These are phyloP conservation scores for Smutsia temminckii DNA, from an alignment of 2,797 vertebrate species.

Conservation along the genomic window DNA sequence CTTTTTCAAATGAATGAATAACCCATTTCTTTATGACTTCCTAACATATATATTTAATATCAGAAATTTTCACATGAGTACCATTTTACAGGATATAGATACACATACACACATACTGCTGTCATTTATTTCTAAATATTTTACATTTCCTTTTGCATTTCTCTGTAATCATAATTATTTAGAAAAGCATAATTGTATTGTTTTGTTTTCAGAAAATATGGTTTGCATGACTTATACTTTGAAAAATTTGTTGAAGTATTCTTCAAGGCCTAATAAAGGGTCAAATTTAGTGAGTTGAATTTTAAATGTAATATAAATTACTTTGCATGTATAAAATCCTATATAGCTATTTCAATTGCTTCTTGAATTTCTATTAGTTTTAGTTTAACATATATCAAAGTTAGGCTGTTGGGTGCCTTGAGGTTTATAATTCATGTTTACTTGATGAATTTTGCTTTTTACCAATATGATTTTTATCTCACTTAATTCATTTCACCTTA, in stretches of 20 bases:
- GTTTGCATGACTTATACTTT: not conserved
- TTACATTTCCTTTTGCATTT: not conserved
- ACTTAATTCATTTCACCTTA: not conserved
- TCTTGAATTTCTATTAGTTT: not conserved
- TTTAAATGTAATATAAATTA: not conserved
- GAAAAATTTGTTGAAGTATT: not conserved
- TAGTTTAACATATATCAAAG: not conserved
- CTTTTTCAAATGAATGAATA: not conserved
- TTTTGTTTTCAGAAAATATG: not conserved
- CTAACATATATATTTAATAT: not conserved
- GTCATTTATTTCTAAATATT: not conserved
- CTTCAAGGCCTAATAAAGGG: not conserved
- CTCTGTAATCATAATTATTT: not conserved
- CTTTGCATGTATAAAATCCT: not conserved
- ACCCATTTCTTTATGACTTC: not conserved
- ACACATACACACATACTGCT: not conserved
- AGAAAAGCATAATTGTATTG: not conserved
- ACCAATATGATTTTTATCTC: not conserved
- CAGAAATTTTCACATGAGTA: not conserved
- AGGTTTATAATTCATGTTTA: not conserved
- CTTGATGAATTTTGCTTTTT: not conserved
- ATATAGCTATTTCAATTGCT: not conserved
- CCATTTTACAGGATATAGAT: not conserved
- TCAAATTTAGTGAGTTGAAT: not conserved
- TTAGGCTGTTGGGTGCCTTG: not conserved